These are phyloP conservation scores for Lichenostomus cassidix DNA, from an alignment of 2,113 vertebrate genomes.

Conservation along the genomic window DNA sequence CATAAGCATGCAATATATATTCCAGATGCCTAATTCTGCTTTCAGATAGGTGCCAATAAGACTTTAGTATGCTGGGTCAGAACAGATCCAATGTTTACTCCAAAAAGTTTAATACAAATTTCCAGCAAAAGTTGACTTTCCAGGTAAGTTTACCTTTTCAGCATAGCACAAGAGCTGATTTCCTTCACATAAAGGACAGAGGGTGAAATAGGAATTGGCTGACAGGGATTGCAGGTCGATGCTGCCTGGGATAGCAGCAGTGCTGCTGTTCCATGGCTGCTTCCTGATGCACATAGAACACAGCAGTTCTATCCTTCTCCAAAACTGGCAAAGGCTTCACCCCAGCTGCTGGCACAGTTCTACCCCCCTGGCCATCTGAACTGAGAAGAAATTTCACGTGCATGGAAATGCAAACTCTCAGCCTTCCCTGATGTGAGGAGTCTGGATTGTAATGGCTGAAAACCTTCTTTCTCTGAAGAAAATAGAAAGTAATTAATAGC, in stretches of 20 bases:
- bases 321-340: neutral
- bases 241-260: neutral
- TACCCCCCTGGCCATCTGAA: neutral
- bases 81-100: fast-evolving
- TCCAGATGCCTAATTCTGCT: neutral
- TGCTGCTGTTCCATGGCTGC: fast-evolving
- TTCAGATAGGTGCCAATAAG: neutral
- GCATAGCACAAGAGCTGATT: neutral
- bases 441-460: neutral
- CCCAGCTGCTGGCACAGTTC: neutral
- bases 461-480: neutral
- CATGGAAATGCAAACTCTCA: neutral
- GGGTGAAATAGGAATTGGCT: neutral
- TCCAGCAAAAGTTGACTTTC: neutral
- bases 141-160: neutral
- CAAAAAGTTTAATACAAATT: neutral
- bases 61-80: neutral
- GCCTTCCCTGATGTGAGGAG: neutral
- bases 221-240: neutral
- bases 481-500: neutral
- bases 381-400: neutral
- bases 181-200: neutral
- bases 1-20: neutral
- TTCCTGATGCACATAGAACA: neutral
- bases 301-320: neutral